Percentiles rank a stretch among this genome's conserved stretches.
These are phyloP conservation scores for Drosophila lowei DNA, from an alignment of 1,140 invertebrate species.

Conservation along the genomic window DNA sequence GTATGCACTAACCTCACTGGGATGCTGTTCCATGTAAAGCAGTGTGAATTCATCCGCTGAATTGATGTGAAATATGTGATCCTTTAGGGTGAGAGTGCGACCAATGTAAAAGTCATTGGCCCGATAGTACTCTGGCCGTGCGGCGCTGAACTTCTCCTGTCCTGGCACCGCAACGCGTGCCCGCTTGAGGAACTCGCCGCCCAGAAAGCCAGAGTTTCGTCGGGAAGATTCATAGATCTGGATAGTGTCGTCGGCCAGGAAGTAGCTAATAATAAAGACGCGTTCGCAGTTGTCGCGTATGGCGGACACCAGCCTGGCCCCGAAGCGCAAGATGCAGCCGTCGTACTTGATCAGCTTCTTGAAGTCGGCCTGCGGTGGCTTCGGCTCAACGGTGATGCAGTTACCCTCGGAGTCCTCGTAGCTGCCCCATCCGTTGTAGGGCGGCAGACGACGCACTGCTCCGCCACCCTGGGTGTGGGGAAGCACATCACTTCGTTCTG, in stretches of 20 bases:
- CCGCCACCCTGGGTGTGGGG: constrained; percentile 61
- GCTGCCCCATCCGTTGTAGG: constrained; percentile 94
- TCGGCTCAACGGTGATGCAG: constrained; percentile 90
- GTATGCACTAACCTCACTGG: constrained; percentile 85
- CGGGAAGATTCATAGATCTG: constrained; percentile 90
- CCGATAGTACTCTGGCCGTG: constrained; percentile 89
- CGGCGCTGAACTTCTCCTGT: constrained; percentile 87
- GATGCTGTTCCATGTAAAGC: constrained; percentile 93
- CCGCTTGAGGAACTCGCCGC: constrained; percentile 88
- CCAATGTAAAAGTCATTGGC: constrained; percentile 93
- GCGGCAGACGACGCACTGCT: constrained; percentile 86
- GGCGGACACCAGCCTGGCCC: constrained; percentile 89
- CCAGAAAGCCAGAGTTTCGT: constrained; percentile 89
- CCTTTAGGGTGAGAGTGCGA: constrained; percentile 88
- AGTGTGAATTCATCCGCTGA: constrained; percentile 94
- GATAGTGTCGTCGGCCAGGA: constrained; percentile 92
- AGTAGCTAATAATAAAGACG: constrained; percentile 92
- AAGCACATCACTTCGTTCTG: constrained; percentile 78
- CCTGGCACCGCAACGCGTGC: constrained; percentile 89
- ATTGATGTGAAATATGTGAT: constrained; percentile 90
- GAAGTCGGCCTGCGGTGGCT: constrained; percentile 90
- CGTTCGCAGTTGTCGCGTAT: constrained; percentile 87
- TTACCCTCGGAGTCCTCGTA: constrained; percentile 94
- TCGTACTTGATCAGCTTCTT: constrained; percentile 92
- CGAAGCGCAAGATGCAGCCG: constrained; percentile 90